phyloP scores from a whole-genome alignment of 2,113 vertebrate genomes.

The Campylomormyrus numenius region DNA sequence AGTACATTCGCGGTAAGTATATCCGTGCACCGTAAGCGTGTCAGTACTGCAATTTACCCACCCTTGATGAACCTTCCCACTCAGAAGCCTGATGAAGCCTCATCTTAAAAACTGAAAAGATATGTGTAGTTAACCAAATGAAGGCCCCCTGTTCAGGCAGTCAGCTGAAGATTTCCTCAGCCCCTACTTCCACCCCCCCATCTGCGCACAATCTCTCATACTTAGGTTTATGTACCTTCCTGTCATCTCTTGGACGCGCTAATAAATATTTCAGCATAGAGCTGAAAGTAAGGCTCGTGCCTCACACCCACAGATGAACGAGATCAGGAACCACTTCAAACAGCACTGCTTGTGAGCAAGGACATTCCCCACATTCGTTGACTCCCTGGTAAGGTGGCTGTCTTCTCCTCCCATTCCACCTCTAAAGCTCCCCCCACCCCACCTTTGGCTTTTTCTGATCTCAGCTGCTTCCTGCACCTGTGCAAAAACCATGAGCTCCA shows the following conservation, averaged over 20 bases:
- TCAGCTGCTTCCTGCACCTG: conserved; percentile 22
- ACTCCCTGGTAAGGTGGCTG: neutral
- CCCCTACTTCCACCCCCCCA: neutral
- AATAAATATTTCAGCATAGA: neutral
- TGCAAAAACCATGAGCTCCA: conserved; percentile 25
- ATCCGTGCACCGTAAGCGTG: neutral
- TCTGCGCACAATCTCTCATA: neutral
- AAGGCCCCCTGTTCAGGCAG: neutral
- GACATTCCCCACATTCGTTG: neutral
- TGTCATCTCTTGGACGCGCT: neutral
- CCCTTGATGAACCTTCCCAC: neutral
- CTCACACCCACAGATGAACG: neutral
- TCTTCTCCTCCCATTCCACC: neutral
- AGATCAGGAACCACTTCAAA: neutral
- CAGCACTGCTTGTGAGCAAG: neutral
- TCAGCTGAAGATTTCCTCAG: neutral
- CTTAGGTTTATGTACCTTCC: neutral
- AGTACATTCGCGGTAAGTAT: neutral
- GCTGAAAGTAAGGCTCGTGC: neutral
- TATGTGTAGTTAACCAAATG: neutral
- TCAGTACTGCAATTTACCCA: neutral
- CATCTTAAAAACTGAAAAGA: neutral
- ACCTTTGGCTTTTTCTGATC: neutral
- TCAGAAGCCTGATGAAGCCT: neutral
- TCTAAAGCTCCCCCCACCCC: neutral